Evolutionary conservation across 2,113 vertebrate species (phyloP).

Genomic region (Echinops telfairi): DNA sequence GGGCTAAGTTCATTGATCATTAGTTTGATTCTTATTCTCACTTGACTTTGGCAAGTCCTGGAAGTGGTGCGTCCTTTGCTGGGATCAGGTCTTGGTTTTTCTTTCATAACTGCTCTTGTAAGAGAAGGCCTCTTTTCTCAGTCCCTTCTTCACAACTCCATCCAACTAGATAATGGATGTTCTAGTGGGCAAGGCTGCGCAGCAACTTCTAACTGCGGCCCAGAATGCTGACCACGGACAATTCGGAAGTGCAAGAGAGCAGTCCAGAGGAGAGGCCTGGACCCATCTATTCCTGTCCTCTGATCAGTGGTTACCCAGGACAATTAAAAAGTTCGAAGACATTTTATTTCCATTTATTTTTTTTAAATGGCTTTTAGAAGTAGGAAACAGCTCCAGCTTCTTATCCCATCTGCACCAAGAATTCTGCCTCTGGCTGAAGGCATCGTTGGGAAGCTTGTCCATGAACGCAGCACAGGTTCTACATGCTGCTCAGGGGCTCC

Average conservation of each 20-base stretch:
- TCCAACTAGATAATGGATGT: neutral
- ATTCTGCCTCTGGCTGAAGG: slow-evolving; percentile 36
- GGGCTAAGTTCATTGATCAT: neutral
- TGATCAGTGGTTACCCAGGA: neutral
- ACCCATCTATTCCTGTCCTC: slow-evolving; percentile 10
- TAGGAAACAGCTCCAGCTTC: slow-evolving; percentile 56
- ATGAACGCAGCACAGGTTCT: slow-evolving; percentile 41
- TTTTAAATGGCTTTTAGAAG: slow-evolving; percentile 43
- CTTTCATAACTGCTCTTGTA: neutral
- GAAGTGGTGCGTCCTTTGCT: neutral
- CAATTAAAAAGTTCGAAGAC: neutral
- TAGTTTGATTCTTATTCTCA: neutral
- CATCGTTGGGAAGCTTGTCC: neutral
- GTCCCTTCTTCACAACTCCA: neutral
- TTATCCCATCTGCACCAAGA: slow-evolving; percentile 24
- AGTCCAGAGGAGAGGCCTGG: neutral
- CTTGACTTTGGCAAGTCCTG: neutral
- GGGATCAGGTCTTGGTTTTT: too few relatives aligned
- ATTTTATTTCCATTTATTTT: neutral
- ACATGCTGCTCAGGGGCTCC: neutral
- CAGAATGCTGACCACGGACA: neutral
- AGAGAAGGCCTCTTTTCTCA: neutral
- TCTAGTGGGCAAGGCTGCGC: neutral
- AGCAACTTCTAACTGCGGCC: neutral
- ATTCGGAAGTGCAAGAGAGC: neutral